A percentile compares a stretch with the other conserved stretches of the same genome.
Conservation (phyloP, 2,113 vertebrate species). For the Tragelaphus imberbis region DNA sequence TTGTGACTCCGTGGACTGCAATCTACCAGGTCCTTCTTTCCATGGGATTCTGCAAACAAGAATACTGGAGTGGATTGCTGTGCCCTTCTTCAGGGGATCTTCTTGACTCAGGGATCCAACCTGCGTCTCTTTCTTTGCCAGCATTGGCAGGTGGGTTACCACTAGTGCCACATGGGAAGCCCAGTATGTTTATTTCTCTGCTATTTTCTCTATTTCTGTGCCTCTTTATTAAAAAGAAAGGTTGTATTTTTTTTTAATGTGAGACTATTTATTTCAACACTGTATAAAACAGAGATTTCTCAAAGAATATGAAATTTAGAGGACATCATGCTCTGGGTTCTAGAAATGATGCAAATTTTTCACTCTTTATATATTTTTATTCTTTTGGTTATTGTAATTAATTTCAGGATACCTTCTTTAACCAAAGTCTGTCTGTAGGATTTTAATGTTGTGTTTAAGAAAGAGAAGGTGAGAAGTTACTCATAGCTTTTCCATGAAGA, state of each 20-base stretch:
- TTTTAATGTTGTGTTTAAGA: background rate
- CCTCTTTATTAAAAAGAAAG: background rate
- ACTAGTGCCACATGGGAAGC: background rate
- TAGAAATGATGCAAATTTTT: background rate
- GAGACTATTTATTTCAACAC: background rate
- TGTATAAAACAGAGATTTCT: background rate
- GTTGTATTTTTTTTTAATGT: background rate
- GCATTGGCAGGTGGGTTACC: background rate
- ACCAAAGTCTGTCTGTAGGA: background rate
- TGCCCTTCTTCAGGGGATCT: background rate
- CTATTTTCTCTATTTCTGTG: background rate
- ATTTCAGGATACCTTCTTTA: background rate
- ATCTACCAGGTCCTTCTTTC: background rate
- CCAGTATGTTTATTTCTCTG: background rate
- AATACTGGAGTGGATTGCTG: background rate
- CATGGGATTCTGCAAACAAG: background rate
- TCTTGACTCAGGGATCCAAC: background rate
- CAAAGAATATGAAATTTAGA: background rate
- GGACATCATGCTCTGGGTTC: background rate
- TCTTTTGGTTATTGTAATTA: background rate
- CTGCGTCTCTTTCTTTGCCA: accelerated
- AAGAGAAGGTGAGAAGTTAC: background rate
- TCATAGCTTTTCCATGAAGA: background rate
- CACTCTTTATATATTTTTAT: background rate
- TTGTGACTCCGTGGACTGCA: background rate